Conservation (phyloP, 2,113 vertebrate genomes). For the Castor canadensis region DNA sequence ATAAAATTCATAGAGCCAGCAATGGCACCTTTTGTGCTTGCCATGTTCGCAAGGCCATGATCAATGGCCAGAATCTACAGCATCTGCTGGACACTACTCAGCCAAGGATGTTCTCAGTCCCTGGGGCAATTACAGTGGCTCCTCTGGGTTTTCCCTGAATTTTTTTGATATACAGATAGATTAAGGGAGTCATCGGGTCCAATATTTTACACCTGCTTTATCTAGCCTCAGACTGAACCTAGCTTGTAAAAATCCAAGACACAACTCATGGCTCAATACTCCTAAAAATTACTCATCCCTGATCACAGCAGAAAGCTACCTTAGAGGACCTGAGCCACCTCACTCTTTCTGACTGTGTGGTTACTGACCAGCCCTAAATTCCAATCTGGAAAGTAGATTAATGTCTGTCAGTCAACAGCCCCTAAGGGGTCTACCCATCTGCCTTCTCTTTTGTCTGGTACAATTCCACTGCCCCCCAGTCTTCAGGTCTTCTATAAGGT, state of each 20-base stretch:
- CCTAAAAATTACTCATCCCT: not conserved
- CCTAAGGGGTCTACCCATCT: not conserved
- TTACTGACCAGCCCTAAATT: not conserved
- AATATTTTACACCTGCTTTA: not conserved
- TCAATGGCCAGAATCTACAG: not conserved
- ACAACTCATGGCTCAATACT: not conserved
- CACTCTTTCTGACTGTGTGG: not conserved
- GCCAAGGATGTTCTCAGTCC: not conserved
- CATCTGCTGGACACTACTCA: not conserved
- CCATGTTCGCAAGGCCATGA: not conserved
- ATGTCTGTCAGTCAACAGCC: not conserved
- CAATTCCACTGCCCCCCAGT: not conserved
- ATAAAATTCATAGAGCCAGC: not conserved
- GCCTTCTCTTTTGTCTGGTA: not conserved
- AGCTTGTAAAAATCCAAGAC: not conserved
- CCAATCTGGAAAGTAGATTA: not conserved
- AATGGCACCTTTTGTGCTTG: rapidly evolving
- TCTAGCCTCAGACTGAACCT: not conserved
- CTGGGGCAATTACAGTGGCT: not conserved
- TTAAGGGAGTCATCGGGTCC: not conserved
- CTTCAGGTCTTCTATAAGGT: not conserved
- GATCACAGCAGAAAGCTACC: not conserved
- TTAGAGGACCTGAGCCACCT: not conserved
- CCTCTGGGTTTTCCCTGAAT: not conserved
- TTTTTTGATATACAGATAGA: not conserved